Evolutionary conservation across 2,888 invertebrate species (phyloP).

Genomic region (Junonia oenone): DNA sequence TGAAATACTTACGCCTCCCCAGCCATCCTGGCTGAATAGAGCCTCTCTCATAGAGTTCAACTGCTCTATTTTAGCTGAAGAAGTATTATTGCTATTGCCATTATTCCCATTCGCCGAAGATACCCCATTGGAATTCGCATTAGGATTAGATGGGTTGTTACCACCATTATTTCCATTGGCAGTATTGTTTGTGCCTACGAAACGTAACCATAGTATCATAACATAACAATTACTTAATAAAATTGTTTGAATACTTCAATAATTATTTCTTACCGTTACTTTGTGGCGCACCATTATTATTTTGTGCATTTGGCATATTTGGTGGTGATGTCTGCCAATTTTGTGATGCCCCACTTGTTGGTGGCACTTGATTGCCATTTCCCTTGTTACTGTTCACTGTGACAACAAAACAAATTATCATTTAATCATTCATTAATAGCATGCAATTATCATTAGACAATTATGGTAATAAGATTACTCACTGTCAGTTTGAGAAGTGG

Average conservation of each 20-base stretch:
- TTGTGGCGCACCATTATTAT: slow-evolving; percentile 69
- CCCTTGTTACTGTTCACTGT: slow-evolving; percentile 76
- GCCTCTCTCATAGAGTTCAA: slow-evolving; percentile 94
- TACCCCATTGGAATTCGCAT: slow-evolving; percentile 58
- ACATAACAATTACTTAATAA: not conserved
- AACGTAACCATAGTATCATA: not conserved
- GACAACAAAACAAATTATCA: slow-evolving; percentile 18
- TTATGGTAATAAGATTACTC: slow-evolving; percentile 42
- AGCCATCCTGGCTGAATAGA: slow-evolving; percentile 93
- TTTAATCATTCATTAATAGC: no score
- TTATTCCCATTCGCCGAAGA: slow-evolving; percentile 60
- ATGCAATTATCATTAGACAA: slow-evolving; percentile 15
- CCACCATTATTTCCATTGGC: slow-evolving; percentile 64
- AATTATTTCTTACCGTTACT: slow-evolving; percentile 54
- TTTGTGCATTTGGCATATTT: slow-evolving; percentile 72
- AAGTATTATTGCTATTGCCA: slow-evolving; percentile 77
- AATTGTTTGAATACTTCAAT: not conserved
- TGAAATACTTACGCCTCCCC: slow-evolving; percentile 89
- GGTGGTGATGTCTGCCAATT: slow-evolving; percentile 69
- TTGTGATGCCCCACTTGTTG: slow-evolving; percentile 62
- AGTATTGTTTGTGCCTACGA: slow-evolving; percentile 59
- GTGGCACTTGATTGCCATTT: slow-evolving; percentile 64
- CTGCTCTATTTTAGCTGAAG: slow-evolving; percentile 91
- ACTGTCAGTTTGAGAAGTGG: slow-evolving; percentile 75
- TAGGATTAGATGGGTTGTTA: slow-evolving; percentile 65